Base-by-base conservation (phyloP, 2,797 vertebrate genomes). In the Hybognathus amarus region DNA sequence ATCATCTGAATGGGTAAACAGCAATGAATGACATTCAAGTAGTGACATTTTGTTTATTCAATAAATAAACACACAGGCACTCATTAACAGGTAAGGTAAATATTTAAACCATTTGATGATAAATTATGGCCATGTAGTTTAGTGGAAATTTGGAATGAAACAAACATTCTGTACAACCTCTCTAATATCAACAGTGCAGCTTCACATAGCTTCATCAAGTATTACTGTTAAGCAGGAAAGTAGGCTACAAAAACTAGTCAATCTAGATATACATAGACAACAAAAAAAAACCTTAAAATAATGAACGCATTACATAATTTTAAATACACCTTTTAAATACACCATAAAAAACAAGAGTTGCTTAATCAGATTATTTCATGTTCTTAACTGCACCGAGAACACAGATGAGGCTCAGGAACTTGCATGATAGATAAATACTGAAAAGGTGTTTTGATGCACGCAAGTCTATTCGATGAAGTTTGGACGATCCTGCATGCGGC, bases 51-150 rank as follows among this genome's bases (percentile, higher is more conserved):
- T 80, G 63, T 85, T 87, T 87, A 83, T 88, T 88, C 63, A 88
- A 88, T 88, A 87, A 87, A 88, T 88, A 88, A 85, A 84, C 77
- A 85, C 81, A 77, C 64, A 83, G 79, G 77, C 77, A 80, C 61
- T 84, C 76, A 82, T 64, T 70, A 67, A 82, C 61, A 85, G 33
- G 36, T 52, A 22, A 64, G 33, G 36, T 83, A 70, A 59, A 85
- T 83, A 82, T 81, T 20, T 24, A 79, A 83, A 77, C 67, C 71
- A 24, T 76, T 73, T 79, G 52, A 81, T 79, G 61, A 81, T 83
- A 83, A 84, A 83, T 85, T 42, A 84, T 69, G 59, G 64, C 61
- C 52, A 56, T 80, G 33, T 64, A 79, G 30, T 59, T 75, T 69
- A 85, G 30, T 7, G 33, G 56, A 77, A 17, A 30, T 69, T 70